phyloP scores from a whole-genome alignment of 2,888 invertebrate genomes.

The Baronia brevicornis region DNA sequence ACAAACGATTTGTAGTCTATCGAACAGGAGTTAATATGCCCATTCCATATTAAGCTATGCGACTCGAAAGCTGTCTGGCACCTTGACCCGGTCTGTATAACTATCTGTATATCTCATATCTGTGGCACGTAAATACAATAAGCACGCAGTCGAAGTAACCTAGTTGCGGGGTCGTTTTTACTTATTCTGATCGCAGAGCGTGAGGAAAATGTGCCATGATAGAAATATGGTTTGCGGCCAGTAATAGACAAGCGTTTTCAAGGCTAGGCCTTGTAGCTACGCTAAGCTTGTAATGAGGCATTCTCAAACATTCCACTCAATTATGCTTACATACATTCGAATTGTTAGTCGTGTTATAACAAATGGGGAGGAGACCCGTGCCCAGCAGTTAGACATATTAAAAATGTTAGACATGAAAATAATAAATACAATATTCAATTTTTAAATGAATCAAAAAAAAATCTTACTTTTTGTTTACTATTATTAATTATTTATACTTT shows the following conservation, averaged over 20 bases:
- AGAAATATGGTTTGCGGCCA: slow-evolving; percentile 13
- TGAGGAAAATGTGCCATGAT: slow-evolving; percentile 27
- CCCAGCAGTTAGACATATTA: no score
- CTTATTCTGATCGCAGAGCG: slow-evolving; percentile 48
- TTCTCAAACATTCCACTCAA: slow-evolving; percentile 36
- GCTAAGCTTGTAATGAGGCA: slow-evolving; percentile 21
- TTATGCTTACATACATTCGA: no score
- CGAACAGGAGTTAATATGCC: slow-evolving; percentile 55
- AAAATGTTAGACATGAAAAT: no score
- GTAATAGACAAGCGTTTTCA: slow-evolving; percentile 9
- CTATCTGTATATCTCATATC: slow-evolving; percentile 59
- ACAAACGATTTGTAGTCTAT: slow-evolving; percentile 34
- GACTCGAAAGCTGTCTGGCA: slow-evolving; percentile 65
- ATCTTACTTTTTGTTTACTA: no score
- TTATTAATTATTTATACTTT: no score
- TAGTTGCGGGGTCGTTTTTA: slow-evolving; percentile 52
- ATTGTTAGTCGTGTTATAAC: no score
- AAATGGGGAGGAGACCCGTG: no score
- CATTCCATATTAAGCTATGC: slow-evolving; percentile 55
- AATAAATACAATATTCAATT: no score
- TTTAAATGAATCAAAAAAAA: no score
- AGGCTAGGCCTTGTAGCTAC: slow-evolving; percentile 8
- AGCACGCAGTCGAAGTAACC: slow-evolving; percentile 62
- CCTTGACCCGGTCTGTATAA: slow-evolving; percentile 63
- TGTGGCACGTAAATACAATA: slow-evolving; percentile 72